phyloP scores from a whole-genome alignment of 92 coral and sea anemone genomes.

The Siderastrea siderea region DNA sequence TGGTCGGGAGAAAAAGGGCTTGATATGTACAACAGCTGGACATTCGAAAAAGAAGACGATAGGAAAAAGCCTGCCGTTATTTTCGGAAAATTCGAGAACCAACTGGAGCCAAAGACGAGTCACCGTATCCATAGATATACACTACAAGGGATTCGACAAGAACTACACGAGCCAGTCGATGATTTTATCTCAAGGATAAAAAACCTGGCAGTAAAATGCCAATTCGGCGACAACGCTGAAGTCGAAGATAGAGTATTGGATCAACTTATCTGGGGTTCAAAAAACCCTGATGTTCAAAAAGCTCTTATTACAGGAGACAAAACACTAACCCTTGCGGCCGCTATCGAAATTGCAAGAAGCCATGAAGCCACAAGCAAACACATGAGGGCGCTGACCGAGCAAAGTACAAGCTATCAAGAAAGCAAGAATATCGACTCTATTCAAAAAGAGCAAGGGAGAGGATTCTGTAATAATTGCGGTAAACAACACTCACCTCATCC shows the following conservation, averaged over 20 bases:
- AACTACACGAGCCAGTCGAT: no score
- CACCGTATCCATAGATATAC: no score
- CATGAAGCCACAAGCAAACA: neutral
- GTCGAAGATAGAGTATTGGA: neutral
- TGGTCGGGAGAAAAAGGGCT: no score
- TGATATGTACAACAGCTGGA: no score
- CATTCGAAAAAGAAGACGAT: no score
- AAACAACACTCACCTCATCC: neutral
- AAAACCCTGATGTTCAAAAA: conserved; percentile 4
- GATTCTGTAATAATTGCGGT: conserved; percentile 10
- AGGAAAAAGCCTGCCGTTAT: no score
- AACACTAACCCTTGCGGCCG: conserved; percentile 19
- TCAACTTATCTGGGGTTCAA: conserved; percentile 11
- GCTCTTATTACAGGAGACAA: conserved; percentile 12
- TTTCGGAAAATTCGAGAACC: no score
- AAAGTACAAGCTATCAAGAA: neutral
- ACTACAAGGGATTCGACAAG: no score
- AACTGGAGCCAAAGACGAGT: no score
- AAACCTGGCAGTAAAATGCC: no score
- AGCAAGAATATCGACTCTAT: neutral
- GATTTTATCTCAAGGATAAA: no score
- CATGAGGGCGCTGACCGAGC: neutral
- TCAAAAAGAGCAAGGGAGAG: conserved; percentile 15
- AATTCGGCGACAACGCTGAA: no score
- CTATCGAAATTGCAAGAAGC: conserved; percentile 21